Conservation (phyloP, 1,140 invertebrate species). For the Diachasmimorpha longicaudata region DNA sequence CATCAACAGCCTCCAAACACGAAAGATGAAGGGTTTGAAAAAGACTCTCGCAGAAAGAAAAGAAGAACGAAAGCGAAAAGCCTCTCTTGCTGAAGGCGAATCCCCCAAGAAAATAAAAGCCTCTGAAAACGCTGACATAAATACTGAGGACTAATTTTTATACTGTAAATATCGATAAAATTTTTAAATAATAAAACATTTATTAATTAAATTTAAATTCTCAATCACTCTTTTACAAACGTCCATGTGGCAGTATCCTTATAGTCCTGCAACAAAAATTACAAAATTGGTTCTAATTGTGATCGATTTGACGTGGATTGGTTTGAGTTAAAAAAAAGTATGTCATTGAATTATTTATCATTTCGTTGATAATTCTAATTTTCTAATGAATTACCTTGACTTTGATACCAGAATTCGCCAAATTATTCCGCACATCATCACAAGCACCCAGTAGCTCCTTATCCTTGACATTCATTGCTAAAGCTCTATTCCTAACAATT, state of each 20-base stretch:
- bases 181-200: not conserved
- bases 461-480: conserved; percentile 61
- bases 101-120: conserved; percentile 39
- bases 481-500: conserved; percentile 64
- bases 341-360: not conserved
- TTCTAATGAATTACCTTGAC: conserved; percentile 54
- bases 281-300: not conserved
- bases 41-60: conserved; percentile 76
- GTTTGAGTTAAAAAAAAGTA: not conserved
- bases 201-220: not conserved
- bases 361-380: not conserved
- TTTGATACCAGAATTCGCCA: conserved; percentile 70
- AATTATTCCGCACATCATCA: conserved; percentile 72
- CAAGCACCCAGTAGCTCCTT: conserved; percentile 71
- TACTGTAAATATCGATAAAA: conserved; percentile 12
- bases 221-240: conserved; percentile 32
- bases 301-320: no score
- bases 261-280: conserved; percentile 60
- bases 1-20: conserved; percentile 83
- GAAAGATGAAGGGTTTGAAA: conserved; percentile 92
- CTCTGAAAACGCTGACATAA: conserved; percentile 16
- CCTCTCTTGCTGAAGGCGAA: conserved; percentile 48
- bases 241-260: conserved; percentile 67
- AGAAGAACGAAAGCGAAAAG: conserved; percentile 65
- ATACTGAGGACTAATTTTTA: conserved; percentile 26